Evolutionary conservation across 1,140 invertebrate species (phyloP), one percentile per base, ranked within the genome.

Genomic region (Phymastichus coffea): DNA sequence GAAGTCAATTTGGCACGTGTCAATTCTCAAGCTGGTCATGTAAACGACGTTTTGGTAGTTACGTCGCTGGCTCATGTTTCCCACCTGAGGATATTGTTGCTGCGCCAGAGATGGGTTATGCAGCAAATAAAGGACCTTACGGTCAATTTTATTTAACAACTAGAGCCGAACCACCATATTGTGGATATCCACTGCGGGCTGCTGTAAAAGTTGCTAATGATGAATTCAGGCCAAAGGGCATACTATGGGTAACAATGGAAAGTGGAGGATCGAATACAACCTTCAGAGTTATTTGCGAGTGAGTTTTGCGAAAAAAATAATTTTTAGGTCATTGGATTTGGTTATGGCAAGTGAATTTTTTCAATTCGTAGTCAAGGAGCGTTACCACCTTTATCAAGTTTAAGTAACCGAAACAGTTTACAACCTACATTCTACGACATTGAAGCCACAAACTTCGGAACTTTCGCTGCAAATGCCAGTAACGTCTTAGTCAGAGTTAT

Each of bases 1-100:
- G 62, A 1, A 84, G 84, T 58, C 83, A 73, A n/a, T 7, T 3
- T 19, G 15, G 3, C 10, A 19, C 0, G 17, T 83, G 82, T 62
- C 75, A 77, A 49, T 83, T 83, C 55, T 67, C 62, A 8, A 76
- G 76, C 1, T 83, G 79, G 72, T 76, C 80, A 0, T 83, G 82
- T 65, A 69, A 71, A 2, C 68, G 72, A 28, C 76, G 80, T 4
- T 67, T 66, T 15, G 63, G 66, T 6, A 71, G 71, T 14, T 84
- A 77, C 59, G 23, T 65, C 0, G 65, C 67, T 4, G 82, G 81
- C 12, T 67, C 64, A 3, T 84, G 82, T 56, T 84, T 83, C 53
- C 80, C 81, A 14, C 64, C 66, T 17, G 66, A 73, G 49, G 65
- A 70, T 1, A 65, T 66, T 2, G 73, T 75, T 19, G 72, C 72